Percentiles rank a stretch among this genome's conserved stretches.
phyloP scores from a whole-genome alignment of 53 echinoderm and acorn worm genomes.

The Echinometra lucunter region DNA sequence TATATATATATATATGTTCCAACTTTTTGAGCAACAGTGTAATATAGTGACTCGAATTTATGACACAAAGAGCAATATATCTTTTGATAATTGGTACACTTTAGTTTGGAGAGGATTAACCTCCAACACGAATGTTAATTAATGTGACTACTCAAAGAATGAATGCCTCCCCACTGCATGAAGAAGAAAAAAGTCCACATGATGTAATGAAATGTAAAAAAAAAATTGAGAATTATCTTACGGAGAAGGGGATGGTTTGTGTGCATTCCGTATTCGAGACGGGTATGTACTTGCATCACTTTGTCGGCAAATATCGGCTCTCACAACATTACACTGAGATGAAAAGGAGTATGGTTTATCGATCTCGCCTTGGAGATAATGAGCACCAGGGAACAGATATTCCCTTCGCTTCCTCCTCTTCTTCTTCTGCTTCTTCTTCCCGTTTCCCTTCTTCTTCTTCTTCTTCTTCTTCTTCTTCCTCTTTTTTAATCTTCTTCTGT shows the following conservation, averaged over 20 bases:
- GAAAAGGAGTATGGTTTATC: slow-evolving; percentile 21
- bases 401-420: background rate
- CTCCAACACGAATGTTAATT: no score
- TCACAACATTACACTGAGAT: slow-evolving; percentile 19
- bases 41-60: no score
- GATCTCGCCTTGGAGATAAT: slow-evolving; percentile 22
- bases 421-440: background rate
- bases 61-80: no score
- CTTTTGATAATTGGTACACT: no score
- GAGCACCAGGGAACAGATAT: background rate
- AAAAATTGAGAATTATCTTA: background rate
- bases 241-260: background rate
- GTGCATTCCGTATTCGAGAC: background rate
- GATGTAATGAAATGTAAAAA: background rate
- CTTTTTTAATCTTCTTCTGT: background rate
- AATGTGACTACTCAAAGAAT: no score
- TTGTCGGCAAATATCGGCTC: slow-evolving; percentile 27
- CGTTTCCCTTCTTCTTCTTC: background rate
- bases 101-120: no score
- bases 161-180: no score
- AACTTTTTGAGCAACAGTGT: no score
- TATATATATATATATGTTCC: no score
- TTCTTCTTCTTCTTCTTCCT: background rate
- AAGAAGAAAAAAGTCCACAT: background rate
- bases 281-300: background rate